These are phyloP conservation scores for Oceanodroma tethys DNA, from an alignment of 2,113 vertebrate species.

Conservation along the genomic window DNA sequence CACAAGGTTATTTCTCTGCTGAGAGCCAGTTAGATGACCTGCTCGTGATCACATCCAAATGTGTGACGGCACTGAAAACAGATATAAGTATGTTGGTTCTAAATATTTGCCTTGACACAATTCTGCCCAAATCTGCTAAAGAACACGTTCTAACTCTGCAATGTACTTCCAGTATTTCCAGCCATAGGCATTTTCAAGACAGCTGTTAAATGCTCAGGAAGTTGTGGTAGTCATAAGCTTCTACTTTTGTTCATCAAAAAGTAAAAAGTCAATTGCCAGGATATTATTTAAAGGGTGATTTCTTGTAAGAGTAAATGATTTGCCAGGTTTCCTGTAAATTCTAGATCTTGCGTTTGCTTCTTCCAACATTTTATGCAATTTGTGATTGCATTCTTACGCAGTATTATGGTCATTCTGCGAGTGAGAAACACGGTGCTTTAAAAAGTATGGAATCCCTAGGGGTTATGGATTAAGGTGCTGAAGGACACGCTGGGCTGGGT, in stretches of 20 bases:
- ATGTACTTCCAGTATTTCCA: not conserved
- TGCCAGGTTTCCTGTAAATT: not conserved
- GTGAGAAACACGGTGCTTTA: not conserved
- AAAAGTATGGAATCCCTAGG: not conserved
- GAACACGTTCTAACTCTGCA: not conserved
- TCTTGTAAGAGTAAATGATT: not conserved
- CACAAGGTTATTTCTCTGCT: not conserved
- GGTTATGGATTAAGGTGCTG: not conserved
- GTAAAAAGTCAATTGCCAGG: not conserved
- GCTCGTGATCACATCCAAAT: not conserved
- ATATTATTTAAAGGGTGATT: not conserved
- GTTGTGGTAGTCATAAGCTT: not conserved
- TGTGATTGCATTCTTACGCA: not conserved
- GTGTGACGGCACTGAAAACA: not conserved
- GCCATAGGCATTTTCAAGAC: not conserved
- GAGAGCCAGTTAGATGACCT: not conserved
- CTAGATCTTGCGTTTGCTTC: not conserved
- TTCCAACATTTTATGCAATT: not conserved
- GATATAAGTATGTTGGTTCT: not conserved
- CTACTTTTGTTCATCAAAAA: not conserved
- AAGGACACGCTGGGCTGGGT: not conserved
- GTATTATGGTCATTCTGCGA: not conserved
- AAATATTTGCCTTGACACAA: not conserved
- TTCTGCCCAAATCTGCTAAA: not conserved
- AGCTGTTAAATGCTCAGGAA: constrained; percentile 56